Evolutionary conservation across 2,797 vertebrate genomes (phyloP), one percentile per base, ranked within the genome.

Genomic region (Pterois miles): DNA sequence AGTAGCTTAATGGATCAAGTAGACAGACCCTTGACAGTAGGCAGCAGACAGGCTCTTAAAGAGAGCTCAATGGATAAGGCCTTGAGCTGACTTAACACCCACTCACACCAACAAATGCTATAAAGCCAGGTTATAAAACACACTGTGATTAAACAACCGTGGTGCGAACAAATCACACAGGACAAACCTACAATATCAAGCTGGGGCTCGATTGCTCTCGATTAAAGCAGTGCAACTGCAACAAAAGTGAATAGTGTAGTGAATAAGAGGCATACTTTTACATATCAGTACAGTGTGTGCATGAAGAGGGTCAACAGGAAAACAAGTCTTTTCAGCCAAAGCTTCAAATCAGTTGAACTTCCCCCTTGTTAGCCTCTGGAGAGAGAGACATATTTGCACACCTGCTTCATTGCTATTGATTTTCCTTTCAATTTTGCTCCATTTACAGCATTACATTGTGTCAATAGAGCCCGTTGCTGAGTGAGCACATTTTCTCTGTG

Each of bases 1-100:
- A 84, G 72, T 58, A 74, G 73, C 76, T 88, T 79, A 73, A 78
- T 87, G 80, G 82, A 91, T 90, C 83, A 88, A 71, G 71, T 65
- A 57, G 73, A 78, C 33, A 57, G 40, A 79, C 65, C 75, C 77
- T 83, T 77, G 78, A 80, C 74, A 76, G 77, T 38, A 66, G 67
- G 73, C 58, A 67, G 65, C 62, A 71, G 77, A 87, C 65, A 75
- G 81, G 80, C 80, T 83, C 82, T 83, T 83, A 86, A 46, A 83
- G 68, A 50, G 68, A 82, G 85, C 83, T 84, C 84, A 70, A 74
- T 70, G 79, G 81, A 85, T 76, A 69, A 88, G 82, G 71, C 89
- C 85, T 84, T 88, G 78, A 82, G 83, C 90, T 74, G 75, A 80
- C 77, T 77, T 58, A 85, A 85, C 84, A 66, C 81, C 79, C 73